Conservation (phyloP, 35 echinoderm and acorn worm species). For the Heliocidaris tuberculata region DNA sequence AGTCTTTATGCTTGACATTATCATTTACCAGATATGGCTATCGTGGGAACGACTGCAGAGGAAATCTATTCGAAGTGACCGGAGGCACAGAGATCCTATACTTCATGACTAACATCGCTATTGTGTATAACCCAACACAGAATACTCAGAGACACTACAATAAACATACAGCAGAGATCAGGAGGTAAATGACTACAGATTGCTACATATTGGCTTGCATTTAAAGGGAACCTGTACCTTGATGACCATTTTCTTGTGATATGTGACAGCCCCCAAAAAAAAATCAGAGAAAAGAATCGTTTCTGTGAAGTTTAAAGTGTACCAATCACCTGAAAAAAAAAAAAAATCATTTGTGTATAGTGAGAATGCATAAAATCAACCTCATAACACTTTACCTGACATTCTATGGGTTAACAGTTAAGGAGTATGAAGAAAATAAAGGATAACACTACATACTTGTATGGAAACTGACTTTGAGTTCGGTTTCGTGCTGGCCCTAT, state of each 20-base stretch:
- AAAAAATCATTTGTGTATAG: too few species aligned
- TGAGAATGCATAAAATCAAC: too few species aligned
- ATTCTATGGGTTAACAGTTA: too few species aligned
- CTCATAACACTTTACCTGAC: too few species aligned
- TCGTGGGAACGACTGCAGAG: slow-evolving; percentile 92
- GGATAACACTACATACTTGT: too few species aligned
- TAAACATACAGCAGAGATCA: slow-evolving; percentile 81
- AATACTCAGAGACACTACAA: slow-evolving; percentile 84
- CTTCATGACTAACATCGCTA: slow-evolving; percentile 70
- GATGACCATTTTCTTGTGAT: neutral
- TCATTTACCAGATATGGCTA: slow-evolving; percentile 82
- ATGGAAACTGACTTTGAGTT: too few species aligned
- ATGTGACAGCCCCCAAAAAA: neutral
- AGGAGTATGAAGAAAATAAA: too few species aligned
- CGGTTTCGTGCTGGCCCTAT: too few species aligned
- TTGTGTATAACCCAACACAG: slow-evolving; percentile 70
- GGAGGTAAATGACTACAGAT: slow-evolving; percentile 52
- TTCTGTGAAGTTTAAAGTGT: too few species aligned
- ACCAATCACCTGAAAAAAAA: too few species aligned
- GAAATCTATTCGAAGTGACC: slow-evolving; percentile 70
- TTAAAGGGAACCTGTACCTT: neutral
- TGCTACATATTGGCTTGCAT: neutral
- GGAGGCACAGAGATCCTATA: slow-evolving; percentile 71
- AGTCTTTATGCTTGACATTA: neutral
- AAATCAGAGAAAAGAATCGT: neutral